Percentiles rank a stretch among this genome's conserved stretches.
These are phyloP conservation scores for Tapirus indicus DNA, from an alignment of 2,797 vertebrate genomes.

Conservation along the genomic window DNA sequence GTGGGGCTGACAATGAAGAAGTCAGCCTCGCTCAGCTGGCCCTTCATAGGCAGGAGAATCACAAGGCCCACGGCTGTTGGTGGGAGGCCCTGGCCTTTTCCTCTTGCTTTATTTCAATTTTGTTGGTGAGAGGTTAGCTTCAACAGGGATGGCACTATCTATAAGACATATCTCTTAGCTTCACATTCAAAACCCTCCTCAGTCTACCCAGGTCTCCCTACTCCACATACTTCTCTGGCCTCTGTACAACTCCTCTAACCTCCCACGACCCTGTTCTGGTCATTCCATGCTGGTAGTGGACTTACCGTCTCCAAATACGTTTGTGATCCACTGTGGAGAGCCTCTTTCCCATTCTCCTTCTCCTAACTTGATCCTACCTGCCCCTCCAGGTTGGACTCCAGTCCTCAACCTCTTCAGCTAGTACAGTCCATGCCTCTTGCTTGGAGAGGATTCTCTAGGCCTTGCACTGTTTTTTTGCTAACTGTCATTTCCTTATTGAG, in stretches of 20 bases:
- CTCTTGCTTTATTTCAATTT: background rate
- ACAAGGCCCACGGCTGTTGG: too few relatives aligned
- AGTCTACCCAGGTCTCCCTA: background rate
- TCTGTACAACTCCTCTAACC: background rate
- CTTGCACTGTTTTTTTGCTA: background rate
- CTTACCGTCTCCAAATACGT: background rate
- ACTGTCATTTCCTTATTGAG: background rate
- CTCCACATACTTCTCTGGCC: too few relatives aligned
- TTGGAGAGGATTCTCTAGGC: background rate
- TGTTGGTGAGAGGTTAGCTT: background rate
- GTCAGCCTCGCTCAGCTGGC: background rate
- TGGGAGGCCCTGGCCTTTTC: background rate
- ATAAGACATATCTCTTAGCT: background rate
- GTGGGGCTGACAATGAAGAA: background rate
- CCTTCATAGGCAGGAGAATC: background rate
- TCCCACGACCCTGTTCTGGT: background rate
- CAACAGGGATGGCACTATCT: background rate
- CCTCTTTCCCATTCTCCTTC: background rate
- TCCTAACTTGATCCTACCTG: background rate
- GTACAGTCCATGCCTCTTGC: background rate
- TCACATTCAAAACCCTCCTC: background rate
- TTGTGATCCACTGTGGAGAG: background rate
- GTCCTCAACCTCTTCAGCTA: background rate
- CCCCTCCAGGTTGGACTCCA: background rate
- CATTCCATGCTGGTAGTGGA: background rate